phyloP scores from a whole-genome alignment of 2,797 vertebrate species.

The Rhinatrema bivittatum region DNA sequence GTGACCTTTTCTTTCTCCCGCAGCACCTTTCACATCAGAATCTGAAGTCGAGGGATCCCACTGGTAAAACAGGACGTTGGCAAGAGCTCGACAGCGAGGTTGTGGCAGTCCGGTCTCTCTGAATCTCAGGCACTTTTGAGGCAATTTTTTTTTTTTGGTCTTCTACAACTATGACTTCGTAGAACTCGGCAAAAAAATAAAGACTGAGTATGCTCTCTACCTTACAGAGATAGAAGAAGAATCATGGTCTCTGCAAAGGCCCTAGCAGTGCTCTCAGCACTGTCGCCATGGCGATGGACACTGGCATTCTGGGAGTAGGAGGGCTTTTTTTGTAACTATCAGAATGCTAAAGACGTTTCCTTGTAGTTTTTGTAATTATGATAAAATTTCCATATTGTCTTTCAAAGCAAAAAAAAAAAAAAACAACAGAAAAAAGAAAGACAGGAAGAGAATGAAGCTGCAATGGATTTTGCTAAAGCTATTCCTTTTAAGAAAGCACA shows the following conservation, averaged over 20 bases:
- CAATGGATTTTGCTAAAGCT: slow-evolving; percentile 3
- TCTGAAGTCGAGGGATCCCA: slow-evolving; percentile 57
- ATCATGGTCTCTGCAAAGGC: slow-evolving; percentile 5
- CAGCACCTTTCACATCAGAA: slow-evolving; percentile 96
- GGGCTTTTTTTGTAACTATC: neutral
- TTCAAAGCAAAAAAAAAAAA: slow-evolving; percentile 41
- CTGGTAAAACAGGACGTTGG: slow-evolving; percentile 1
- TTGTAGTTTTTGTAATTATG: slow-evolving; percentile 30
- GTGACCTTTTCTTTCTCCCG: slow-evolving; percentile 16
- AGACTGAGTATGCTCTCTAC: neutral
- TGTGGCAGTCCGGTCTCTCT: slow-evolving; percentile 21
- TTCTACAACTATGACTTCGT: slow-evolving; percentile 13
- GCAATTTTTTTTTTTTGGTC: no score
- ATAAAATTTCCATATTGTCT: slow-evolving; percentile 39
- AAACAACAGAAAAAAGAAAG: neutral
- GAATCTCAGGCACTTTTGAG: slow-evolving; percentile 35
- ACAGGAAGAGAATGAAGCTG: neutral
- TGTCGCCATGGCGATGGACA: slow-evolving; percentile 8
- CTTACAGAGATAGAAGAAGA: neutral
- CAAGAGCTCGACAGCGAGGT: slow-evolving; percentile 6
- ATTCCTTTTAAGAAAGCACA: slow-evolving; percentile 1
- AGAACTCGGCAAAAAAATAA: slow-evolving; percentile 8
- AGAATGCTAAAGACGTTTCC: slow-evolving; percentile 18
- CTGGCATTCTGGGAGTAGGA: neutral
- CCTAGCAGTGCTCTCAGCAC: slow-evolving; percentile 18